Conservation (phyloP, 2,888 invertebrate species). For the Sthenelais limicola region DNA sequence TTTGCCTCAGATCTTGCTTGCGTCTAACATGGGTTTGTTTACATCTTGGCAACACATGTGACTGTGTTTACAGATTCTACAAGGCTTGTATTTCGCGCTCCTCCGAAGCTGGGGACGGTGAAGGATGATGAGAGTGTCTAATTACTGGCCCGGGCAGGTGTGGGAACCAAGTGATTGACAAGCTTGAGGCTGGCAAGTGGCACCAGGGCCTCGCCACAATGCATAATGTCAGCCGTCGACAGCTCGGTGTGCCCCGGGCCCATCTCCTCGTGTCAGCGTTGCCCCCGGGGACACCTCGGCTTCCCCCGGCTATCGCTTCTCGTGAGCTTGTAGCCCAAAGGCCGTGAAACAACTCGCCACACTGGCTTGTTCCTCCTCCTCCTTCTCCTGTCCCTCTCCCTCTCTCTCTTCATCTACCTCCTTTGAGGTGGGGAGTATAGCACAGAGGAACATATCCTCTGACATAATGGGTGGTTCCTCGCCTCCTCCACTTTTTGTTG, state of each 20-base stretch:
- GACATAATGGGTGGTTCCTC: too few species aligned
- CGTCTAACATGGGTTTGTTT: constrained; percentile 39
- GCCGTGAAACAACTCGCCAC: constrained; percentile 30
- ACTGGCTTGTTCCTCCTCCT: constrained; percentile 23
- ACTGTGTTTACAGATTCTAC: constrained; percentile 29
- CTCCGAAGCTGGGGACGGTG: constrained; percentile 5
- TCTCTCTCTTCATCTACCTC: background rate
- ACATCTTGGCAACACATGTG: constrained; percentile 31
- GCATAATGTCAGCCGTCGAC: constrained; percentile 26
- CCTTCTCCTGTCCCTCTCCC: background rate
- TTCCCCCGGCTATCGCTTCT: constrained; percentile 34
- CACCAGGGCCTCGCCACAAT: constrained; percentile 33
- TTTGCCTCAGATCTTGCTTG: too few species aligned
- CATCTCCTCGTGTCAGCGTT: constrained; percentile 30
- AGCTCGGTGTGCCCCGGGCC: constrained; percentile 19
- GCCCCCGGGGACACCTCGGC: constrained; percentile 35
- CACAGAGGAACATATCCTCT: too few species aligned
- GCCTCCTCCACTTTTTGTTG: too few species aligned
- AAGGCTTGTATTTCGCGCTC: constrained; percentile 34
- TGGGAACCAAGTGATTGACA: constrained; percentile 36
- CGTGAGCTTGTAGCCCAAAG: constrained; percentile 5
- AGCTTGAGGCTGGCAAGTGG: constrained; percentile 29
- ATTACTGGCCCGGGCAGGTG: constrained; percentile 32
- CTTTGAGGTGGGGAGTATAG: constrained; percentile 12
- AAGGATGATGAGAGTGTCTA: background rate